Conservation (phyloP, 1,140 invertebrate species). For the Camponotus vicinus region DNA sequence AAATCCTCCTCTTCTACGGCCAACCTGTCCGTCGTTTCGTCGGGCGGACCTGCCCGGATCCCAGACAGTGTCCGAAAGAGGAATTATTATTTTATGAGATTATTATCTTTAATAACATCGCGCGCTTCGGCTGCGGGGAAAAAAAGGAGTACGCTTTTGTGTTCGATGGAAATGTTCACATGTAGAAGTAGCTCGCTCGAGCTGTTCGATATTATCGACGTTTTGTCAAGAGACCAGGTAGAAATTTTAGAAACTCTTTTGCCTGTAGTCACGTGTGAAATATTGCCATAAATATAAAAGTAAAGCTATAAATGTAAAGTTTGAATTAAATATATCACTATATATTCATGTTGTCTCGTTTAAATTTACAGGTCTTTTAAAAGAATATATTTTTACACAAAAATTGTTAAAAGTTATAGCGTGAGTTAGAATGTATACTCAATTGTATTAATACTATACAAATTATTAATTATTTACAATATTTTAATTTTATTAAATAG, state of each 20-base stretch:
- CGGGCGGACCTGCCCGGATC: constrained; percentile 68
- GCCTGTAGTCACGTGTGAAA: constrained; percentile 3
- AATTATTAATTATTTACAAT: constrained; percentile 1
- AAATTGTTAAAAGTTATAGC: not conserved
- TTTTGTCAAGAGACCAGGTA: constrained; percentile 51
- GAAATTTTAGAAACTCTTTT: constrained; percentile 36
- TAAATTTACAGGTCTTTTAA: not conserved
- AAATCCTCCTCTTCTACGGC: constrained; percentile 70
- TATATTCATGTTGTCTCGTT: not conserved
- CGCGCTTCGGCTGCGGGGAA: constrained; percentile 37
- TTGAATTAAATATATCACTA: not conserved
- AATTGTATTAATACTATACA: not conserved
- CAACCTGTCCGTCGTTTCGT: constrained; percentile 65
- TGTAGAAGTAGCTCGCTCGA: constrained; percentile 37
- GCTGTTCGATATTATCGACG: constrained; percentile 52
- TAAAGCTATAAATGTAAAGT: not conserved
- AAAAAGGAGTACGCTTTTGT: constrained; percentile 58
- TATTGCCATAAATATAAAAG: not conserved
- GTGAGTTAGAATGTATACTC: not conserved
- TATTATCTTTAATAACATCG: constrained; percentile 85
- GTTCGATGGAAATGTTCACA: constrained; percentile 53
- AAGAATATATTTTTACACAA: not conserved
- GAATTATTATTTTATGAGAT: constrained; percentile 85
- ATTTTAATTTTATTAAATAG: constrained; percentile 7
- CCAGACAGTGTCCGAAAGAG: constrained; percentile 66